Evolutionary conservation across 2,113 vertebrate species (phyloP).

Genomic region (Eulemur macaco): DNA sequence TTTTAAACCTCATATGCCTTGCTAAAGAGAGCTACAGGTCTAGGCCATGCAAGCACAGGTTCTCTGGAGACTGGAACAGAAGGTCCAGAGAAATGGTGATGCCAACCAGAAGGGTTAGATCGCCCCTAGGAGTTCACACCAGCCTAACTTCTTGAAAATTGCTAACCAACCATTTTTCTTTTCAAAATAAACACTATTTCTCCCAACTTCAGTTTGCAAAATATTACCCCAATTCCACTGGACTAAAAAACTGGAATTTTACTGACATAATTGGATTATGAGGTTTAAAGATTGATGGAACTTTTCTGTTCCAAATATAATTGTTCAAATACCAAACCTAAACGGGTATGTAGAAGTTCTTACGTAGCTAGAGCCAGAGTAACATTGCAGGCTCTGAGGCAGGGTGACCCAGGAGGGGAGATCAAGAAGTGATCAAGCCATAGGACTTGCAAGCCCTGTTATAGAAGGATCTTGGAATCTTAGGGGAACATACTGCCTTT

Average conservation of each 20-base stretch:
- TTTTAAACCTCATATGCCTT: conserved; percentile 57
- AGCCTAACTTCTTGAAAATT: conserved; percentile 72
- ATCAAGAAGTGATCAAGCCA: background rate
- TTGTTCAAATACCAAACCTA: conserved; percentile 77
- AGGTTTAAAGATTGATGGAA: conserved; percentile 81
- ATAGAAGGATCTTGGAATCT: background rate
- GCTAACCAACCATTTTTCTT: conserved; percentile 80
- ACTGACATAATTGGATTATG: conserved; percentile 81
- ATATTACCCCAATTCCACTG: conserved; percentile 79
- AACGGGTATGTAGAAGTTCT: conserved; percentile 64
- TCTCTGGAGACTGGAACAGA: conserved; percentile 63
- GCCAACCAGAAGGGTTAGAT: conserved; percentile 64
- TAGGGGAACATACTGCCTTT: background rate
- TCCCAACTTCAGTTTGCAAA: conserved; percentile 79
- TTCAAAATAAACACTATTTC: conserved; percentile 77
- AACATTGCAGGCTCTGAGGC: background rate
- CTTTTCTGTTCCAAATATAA: conserved; percentile 77
- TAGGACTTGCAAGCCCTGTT: background rate
- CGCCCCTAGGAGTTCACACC: conserved; percentile 70
- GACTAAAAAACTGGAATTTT: conserved; percentile 80
- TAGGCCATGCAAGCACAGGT: conserved; percentile 34
- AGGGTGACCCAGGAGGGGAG: background rate
- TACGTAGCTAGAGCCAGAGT: conserved; percentile 52
- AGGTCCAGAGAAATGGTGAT: conserved; percentile 58
- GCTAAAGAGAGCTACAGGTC: conserved; percentile 37